These are phyloP conservation scores for Aix galericulata DNA, from an alignment of 2,113 vertebrate genomes.

Conservation along the genomic window DNA sequence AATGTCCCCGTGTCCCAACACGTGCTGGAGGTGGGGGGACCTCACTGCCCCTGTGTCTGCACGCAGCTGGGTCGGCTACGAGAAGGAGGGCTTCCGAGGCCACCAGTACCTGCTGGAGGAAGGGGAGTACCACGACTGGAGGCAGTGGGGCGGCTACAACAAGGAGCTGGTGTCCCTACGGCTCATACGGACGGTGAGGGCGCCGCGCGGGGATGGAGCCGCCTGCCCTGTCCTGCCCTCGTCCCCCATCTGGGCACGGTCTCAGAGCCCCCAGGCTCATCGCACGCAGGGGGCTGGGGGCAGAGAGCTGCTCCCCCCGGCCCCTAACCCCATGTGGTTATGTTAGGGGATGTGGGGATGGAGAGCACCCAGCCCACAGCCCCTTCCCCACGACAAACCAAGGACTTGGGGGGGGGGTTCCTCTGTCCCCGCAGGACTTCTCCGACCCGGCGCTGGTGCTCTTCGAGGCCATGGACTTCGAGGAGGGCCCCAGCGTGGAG, in stretches of 20 bases:
- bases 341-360: neutral
- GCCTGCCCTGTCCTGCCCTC: rapidly evolving
- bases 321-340: neutral
- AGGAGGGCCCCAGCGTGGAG: slow-evolving; percentile 82
- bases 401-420: neutral
- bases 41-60: neutral
- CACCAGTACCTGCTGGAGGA: slow-evolving; percentile 97
- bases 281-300: neutral
- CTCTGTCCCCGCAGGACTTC: slow-evolving; percentile 82
- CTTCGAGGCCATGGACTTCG: slow-evolving; percentile 82
- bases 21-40: neutral
- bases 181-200: slow-evolving; percentile 89
- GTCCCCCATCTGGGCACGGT: neutral
- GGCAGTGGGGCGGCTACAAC: slow-evolving; percentile 88
- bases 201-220: neutral
- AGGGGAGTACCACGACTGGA: slow-evolving; percentile 92
- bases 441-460: slow-evolving; percentile 84
- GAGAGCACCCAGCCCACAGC: rapidly evolving
- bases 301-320: neutral
- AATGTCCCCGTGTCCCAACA: rapidly evolving
- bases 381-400: neutral
- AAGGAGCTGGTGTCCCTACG: slow-evolving; percentile 85
- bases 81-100: slow-evolving; percentile 93
- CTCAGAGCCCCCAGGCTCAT: neutral
- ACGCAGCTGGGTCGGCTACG: slow-evolving; percentile 92